Evolutionary conservation across 2,797 vertebrate species (phyloP), one percentile per base, ranked within the genome.

Genomic region (Oophaga sylvatica): DNA sequence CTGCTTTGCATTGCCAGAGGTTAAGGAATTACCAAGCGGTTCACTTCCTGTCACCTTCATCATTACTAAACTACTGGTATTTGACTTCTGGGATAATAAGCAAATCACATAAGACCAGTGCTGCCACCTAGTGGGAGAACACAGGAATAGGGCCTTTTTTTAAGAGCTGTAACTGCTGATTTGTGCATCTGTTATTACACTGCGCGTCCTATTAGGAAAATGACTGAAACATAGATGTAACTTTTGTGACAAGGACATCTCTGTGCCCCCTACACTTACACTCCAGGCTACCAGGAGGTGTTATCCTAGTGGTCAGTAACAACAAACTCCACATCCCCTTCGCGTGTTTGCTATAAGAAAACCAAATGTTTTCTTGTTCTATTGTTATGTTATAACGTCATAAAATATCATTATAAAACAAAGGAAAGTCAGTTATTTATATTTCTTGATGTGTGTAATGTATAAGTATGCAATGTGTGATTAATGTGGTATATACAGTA

Each of bases 121-220:
- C 67, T 65, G 85, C 85, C 85, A 81, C 57, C 85, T 81, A 22
- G n/a, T 81, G 85, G 85, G n/a, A 77, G 12, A 15, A 56, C 0
- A 0, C 15, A 1, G 20, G 53, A 76, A 8, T 76, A 10, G 2
- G 0, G 5, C 0, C 2, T 10, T 48, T 48, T 5, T 6, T 2
- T 12, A 29, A 35, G 8, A 29, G 1, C 48, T 53, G 48, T 53
- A 53, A 31, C 0, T 75, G 8, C 6, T 13, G 19, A 10, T 7
- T 22, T 75, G 35, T 45, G 20, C 16, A 48, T 45, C 19, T 48
- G 71, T n/a, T 48, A 75, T 22, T 15, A 48, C 2, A 53, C 35
- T 41, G 16, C 45, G 35, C 4, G 1, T 2, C 10, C 1, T 41
- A 29, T 29, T 26, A 11, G 67, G 6, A 68, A 29, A 62, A 19